Percentiles rank a stretch among this genome's conserved stretches.
Evolutionary conservation across 2,113 vertebrate genomes (phyloP).

Genomic region (Isurus oxyrinchus): DNA sequence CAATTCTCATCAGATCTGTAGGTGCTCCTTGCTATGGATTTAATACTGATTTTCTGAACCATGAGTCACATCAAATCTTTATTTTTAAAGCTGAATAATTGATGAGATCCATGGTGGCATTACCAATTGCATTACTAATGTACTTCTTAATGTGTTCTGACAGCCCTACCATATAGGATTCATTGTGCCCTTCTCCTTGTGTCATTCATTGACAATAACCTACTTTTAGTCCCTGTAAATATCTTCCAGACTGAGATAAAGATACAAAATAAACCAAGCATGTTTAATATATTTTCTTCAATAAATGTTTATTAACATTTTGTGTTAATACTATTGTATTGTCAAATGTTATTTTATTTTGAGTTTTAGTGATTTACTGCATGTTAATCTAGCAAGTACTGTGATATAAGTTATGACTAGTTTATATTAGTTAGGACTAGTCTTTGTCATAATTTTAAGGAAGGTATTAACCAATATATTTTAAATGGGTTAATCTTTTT

Average conservation of each 20-base stretch:
- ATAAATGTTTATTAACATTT: neutral
- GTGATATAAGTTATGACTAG: neutral
- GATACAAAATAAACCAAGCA: neutral
- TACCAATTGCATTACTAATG: neutral
- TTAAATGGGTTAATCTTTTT: neutral
- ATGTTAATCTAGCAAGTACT: neutral
- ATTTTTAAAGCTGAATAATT: slow-evolving; percentile 9
- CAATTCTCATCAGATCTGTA: neutral
- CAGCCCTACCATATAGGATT: neutral
- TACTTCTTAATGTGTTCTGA: slow-evolving; percentile 22
- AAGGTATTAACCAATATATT: neutral
- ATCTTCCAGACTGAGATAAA: neutral
- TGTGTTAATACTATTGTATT: neutral
- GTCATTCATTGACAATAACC: neutral
- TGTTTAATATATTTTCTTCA: neutral
- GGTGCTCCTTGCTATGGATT: neutral
- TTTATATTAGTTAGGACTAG: neutral
- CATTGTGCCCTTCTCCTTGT: neutral
- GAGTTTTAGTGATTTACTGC: neutral
- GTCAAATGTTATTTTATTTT: neutral
- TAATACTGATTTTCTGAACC: neutral
- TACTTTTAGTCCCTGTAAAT: neutral
- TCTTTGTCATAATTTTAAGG: neutral
- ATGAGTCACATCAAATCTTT: neutral
- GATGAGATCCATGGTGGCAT: neutral